A percentile compares a stretch with the other conserved stretches of the same genome.
Conservation (phyloP, 1,140 invertebrate genomes). For the Drosophila nikananu region DNA sequence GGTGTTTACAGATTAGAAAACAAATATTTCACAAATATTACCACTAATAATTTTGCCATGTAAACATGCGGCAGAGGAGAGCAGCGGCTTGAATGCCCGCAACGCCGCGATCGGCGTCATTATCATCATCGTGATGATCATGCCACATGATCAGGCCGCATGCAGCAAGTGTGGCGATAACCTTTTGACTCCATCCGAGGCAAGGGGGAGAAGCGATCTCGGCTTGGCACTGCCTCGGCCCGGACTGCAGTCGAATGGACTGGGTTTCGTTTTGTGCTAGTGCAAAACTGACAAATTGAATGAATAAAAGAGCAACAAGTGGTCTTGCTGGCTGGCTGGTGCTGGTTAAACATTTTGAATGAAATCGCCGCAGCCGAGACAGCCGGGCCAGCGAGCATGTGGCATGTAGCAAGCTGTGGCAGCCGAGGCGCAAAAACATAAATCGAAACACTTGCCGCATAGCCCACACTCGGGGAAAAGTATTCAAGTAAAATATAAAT, state of each 20-base stretch:
- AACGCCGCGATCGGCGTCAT: slow-evolving; percentile 46
- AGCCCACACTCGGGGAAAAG: slow-evolving; percentile 10
- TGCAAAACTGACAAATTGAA: slow-evolving; percentile 85
- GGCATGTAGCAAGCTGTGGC: slow-evolving; percentile 48
- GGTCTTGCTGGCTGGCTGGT: slow-evolving; percentile 65
- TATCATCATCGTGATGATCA: slow-evolving; percentile 51
- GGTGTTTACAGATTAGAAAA: slow-evolving; percentile 85
- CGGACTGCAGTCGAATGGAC: slow-evolving; percentile 8
- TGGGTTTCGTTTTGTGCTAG: slow-evolving; percentile 49
- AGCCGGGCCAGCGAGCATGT: slow-evolving; percentile 34
- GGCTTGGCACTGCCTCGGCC: neutral
- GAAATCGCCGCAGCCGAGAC: slow-evolving; percentile 67
- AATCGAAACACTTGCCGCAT: slow-evolving; percentile 81
- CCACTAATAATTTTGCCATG: slow-evolving; percentile 82
- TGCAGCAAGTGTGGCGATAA: slow-evolving; percentile 82
- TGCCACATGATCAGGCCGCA: slow-evolving; percentile 62
- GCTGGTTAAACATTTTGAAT: slow-evolving; percentile 72
- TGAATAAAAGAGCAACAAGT: slow-evolving; percentile 85
- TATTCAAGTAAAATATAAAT: neutral
- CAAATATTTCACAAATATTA: slow-evolving; percentile 85
- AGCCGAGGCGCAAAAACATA: slow-evolving; percentile 79
- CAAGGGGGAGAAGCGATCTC: slow-evolving; percentile 15
- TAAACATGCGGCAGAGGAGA: slow-evolving; percentile 50
- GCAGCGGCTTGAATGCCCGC: slow-evolving; percentile 29
- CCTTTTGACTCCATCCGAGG: slow-evolving; percentile 80